Evolutionary conservation across 2,797 vertebrate genomes (phyloP), one percentile per base, ranked within the genome.

Genomic region (Betta splendens): DNA sequence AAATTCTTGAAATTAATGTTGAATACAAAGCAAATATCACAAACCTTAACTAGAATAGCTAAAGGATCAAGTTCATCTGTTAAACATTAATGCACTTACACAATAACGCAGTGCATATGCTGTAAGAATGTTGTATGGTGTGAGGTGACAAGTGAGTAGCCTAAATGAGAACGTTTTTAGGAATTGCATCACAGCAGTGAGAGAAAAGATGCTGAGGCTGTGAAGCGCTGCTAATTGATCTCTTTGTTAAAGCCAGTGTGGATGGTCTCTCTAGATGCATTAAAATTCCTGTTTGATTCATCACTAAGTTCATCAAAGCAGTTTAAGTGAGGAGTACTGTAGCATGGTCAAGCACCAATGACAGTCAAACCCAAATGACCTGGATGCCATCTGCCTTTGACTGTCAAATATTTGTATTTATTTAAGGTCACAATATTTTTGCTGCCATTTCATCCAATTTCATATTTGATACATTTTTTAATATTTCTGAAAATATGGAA

Each of bases 101-200:
- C n/a, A n/a, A n/a, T 23, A 3, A 25, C 3, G 23, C 25, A 25
- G n/a, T 25, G 3, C 23, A 25, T 25, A 25, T 4, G 23, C 7
- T 4, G 23, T n/a, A 25, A n/a, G n/a, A n/a, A n/a, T n/a, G n/a
- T n/a, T n/a, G n/a, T n/a, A n/a, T n/a, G n/a, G n/a, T n/a, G n/a
- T n/a, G n/a, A n/a, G n/a, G n/a, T n/a, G n/a, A n/a, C n/a, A n/a
- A n/a, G n/a, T n/a, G n/a, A n/a, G n/a, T 63, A 39, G 51, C 76
- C 48, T 56, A 52, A 72, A 77, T 68, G 69, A 72, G 37, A 40
- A 64, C 42, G 57, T 69, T 77, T 73, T 63, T 73, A 64, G 79
- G 51, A 85, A 79, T 62, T 76, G 81, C 65, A 47, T 50, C 25
- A 51, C 0, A 23, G 42, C 39, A 52, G 47, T 28, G 39, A 38